These are phyloP conservation scores for Clavelina lepadiformis DNA, from an alignment of 23 tunicate genomes.

Conservation along the genomic window DNA sequence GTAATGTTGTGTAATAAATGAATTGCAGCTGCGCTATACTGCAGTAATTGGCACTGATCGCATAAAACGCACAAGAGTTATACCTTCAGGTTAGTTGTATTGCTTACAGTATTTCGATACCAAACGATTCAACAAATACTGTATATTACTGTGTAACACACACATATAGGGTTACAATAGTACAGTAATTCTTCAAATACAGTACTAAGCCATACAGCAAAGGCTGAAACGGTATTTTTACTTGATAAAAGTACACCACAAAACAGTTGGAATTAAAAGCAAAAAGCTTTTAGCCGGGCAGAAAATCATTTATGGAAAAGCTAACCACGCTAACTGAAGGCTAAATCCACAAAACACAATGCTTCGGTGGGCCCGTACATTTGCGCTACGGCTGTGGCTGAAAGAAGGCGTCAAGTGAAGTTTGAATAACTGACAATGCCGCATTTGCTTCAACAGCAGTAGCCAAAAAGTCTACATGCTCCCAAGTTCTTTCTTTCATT, in stretches of 20 bases:
- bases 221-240: background rate
- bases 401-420: constrained; percentile 12
- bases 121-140: no score
- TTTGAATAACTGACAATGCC: constrained; percentile 15
- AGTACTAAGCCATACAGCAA: constrained; percentile 3
- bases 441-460: constrained; percentile 20
- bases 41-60: no score
- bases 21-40: no score
- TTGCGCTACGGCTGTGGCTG: constrained; percentile 14
- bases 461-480: constrained; percentile 15
- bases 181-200: constrained; percentile 1
- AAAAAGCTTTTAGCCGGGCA: background rate
- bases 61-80: no score
- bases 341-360: constrained; percentile 4
- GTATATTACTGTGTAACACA: constrained; percentile 2
- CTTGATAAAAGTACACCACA: constrained; percentile 2
- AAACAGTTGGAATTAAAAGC: background rate
- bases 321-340: constrained; percentile 3
- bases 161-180: background rate
- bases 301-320: constrained; percentile 3
- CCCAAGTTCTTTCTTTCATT: constrained; percentile 19
- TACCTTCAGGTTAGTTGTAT: no score
- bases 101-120: no score
- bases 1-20: no score
- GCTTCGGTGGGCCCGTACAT: background rate